Percentiles rank a stretch among this genome's conserved stretches.
phyloP scores from a whole-genome alignment of 2,888 invertebrate genomes.

The Brachypterus glaber region DNA sequence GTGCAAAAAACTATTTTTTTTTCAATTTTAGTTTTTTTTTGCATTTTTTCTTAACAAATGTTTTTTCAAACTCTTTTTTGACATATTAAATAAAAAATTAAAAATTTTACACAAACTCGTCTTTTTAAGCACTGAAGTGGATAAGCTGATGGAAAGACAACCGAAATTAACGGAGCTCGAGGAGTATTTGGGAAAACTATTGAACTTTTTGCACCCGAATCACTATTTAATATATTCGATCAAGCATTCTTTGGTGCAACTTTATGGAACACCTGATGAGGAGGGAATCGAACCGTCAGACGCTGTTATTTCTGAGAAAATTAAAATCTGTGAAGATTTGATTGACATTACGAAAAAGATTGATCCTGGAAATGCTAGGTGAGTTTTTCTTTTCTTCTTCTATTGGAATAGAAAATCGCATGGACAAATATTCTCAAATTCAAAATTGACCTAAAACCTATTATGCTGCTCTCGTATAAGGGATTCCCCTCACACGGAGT shows the following conservation, averaged over 20 bases:
- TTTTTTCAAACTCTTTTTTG: too few relatives aligned
- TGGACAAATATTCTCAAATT: too few relatives aligned
- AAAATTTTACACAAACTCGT: too few relatives aligned
- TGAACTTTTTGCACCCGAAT: slow-evolving; percentile 53
- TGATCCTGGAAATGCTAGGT: slow-evolving; percentile 59
- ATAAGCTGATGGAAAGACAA: slow-evolving; percentile 47
- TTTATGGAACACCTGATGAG: slow-evolving; percentile 62
- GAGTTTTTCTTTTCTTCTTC: too few relatives aligned
- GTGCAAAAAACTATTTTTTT: too few relatives aligned
- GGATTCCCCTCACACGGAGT: too few relatives aligned
- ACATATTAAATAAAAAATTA: too few relatives aligned
- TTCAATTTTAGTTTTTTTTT: too few relatives aligned
- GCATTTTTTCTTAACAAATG: too few relatives aligned
- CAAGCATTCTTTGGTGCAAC: slow-evolving; percentile 58
- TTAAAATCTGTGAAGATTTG: slow-evolving; percentile 53
- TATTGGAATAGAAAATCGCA: too few relatives aligned
- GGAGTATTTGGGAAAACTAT: slow-evolving; percentile 53
- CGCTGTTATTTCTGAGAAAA: slow-evolving; percentile 51
- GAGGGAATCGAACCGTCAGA: slow-evolving; percentile 50
- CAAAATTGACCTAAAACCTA: too few relatives aligned
- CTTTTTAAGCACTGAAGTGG: slow-evolving; percentile 62
- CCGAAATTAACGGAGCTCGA: slow-evolving; percentile 50
- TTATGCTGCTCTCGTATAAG: too few relatives aligned
- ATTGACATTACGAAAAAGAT: slow-evolving; percentile 50
- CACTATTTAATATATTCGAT: slow-evolving; percentile 60